Evolutionary conservation across 2,888 invertebrate species (phyloP).

Genomic region (Cosmorhoe ocellata): DNA sequence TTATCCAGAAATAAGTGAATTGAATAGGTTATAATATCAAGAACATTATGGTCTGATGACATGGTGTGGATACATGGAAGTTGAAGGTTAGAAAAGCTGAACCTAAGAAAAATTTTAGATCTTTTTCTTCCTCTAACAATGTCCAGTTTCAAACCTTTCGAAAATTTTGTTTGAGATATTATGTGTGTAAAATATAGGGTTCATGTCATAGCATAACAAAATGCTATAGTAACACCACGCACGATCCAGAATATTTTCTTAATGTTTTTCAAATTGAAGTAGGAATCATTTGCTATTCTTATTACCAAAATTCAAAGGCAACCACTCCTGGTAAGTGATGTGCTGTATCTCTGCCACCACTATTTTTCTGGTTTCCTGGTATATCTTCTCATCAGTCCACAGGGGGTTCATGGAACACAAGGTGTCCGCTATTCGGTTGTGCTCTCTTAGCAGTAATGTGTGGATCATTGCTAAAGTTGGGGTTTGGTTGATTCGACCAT

Average conservation of each 20-base stretch:
- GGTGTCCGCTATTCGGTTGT: conserved; percentile 80
- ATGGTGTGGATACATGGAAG: too few species aligned
- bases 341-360: conserved; percentile 83
- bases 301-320: conserved; percentile 79
- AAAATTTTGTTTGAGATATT: too few species aligned
- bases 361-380: conserved; percentile 80
- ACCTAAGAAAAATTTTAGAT: too few species aligned
- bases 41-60: too few species aligned
- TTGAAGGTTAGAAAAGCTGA: too few species aligned
- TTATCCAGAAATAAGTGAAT: too few species aligned
- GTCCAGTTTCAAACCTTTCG: too few species aligned
- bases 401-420: conserved; percentile 77
- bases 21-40: too few species aligned
- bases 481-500: conserved; percentile 78
- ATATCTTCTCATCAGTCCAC: conserved; percentile 82
- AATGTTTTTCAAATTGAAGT: background rate
- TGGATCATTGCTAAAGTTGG: conserved; percentile 79
- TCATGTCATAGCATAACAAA: too few species aligned
- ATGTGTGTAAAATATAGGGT: too few species aligned
- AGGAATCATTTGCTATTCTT: background rate
- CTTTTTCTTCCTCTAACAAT: too few species aligned
- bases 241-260: background rate
- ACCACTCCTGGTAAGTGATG: conserved; percentile 83
- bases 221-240: too few species aligned
- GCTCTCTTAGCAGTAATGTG: conserved; percentile 78